Percentiles rank a stretch among this genome's conserved stretches.
These are phyloP conservation scores for Acrocephalus scirpaceus DNA, from an alignment of 2,797 vertebrate species.

Conservation along the genomic window DNA sequence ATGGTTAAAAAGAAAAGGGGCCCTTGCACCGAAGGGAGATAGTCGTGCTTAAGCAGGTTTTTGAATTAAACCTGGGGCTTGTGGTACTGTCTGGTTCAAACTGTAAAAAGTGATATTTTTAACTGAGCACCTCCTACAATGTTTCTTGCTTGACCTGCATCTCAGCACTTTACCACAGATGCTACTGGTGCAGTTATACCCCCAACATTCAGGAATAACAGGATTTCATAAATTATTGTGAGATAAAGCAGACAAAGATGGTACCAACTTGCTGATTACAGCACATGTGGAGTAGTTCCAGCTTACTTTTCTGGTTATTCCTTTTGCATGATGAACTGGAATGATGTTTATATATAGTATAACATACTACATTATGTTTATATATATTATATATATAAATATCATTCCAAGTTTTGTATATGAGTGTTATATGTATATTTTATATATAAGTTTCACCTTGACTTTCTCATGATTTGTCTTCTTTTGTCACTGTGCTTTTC, in stretches of 20 bases:
- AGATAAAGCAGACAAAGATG: neutral
- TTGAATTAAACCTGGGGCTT: neutral
- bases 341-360: neutral
- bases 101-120: neutral
- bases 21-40: neutral
- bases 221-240: neutral
- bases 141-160: neutral
- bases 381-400: neutral
- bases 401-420: neutral
- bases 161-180: neutral
- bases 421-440: neutral
- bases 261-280: neutral
- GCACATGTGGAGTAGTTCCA: neutral
- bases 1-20: neutral
- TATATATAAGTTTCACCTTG: neutral
- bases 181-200: neutral
- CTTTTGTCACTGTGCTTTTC: neutral
- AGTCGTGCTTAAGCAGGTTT: neutral
- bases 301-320: conserved; percentile 15
- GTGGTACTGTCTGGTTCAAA: neutral
- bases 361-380: neutral
- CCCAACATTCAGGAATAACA: neutral
- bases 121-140: neutral
- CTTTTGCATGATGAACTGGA: neutral
- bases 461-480: neutral